Base-by-base conservation (phyloP, 2,797 vertebrate species). In the Chelonia mydas region DNA sequence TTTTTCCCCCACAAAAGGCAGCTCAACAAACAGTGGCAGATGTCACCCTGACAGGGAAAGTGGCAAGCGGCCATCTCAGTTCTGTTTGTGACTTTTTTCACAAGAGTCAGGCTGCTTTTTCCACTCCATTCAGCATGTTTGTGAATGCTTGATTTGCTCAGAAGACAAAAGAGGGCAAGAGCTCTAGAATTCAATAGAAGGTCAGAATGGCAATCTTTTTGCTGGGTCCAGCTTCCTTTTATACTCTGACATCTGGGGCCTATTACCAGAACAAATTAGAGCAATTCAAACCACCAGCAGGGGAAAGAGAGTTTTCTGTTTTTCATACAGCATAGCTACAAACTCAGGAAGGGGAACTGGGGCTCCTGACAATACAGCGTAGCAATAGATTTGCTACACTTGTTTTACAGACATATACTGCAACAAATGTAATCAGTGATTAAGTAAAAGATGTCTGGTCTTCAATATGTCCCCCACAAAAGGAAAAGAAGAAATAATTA, bases 241-340 rank as follows among this genome's bases (percentile, higher is more conserved):
- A 65, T 93, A 81, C 91, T 91, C 90, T 96, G 98, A 98, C 98
- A 98, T 98, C 98, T 98, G 98, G 98, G 16, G 21, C 88, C 92
- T 95, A 96, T 98, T 97, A 98, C 91, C 55, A 96, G 97, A 97
- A 97, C 97, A 98, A 98, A 98, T 98, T 90, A 98, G 93, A 97
- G 95, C 94, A 97, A 97, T 98, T 98, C 96, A 97, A 97, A 90
- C 87, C 81, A 91, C 90, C 83, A 86, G 90, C 88, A 84, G 90
- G 92, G 78, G 88, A 97, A 94, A 86, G 89, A 85, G 88, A 47
- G 27, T 27, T 97, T 96, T 96, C 93, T 97, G 94, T 57, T 96
- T 97, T 96, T 95, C 5, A 1, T 90, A 86, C 47, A 51, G 81
- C 37, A 51, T n/a, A 57, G 78, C 68, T 88, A 89, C 93, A 96